Evolutionary conservation across 2,888 invertebrate genomes (phyloP).

Genomic region (Caenorhabditis sp.): DNA sequence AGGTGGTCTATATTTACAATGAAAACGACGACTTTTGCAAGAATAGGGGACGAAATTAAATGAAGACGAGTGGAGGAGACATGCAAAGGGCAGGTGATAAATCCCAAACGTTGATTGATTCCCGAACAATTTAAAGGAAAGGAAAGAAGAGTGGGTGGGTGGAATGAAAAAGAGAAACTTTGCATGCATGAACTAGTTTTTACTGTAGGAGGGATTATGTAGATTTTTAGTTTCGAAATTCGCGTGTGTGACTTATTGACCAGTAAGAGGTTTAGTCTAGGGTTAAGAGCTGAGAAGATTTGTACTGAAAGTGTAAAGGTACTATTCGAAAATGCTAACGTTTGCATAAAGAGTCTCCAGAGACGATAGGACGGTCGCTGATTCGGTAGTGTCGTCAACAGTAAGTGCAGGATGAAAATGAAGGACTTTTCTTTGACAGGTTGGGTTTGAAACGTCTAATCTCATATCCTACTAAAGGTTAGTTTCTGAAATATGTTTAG

Average conservation of each 20-base stretch:
- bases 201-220: constrained; percentile 30
- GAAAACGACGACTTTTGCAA: too few species aligned
- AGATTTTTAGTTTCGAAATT: constrained; percentile 25
- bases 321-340: too few species aligned
- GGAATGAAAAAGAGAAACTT: constrained; percentile 23
- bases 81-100: constrained; percentile 12
- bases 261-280: constrained; percentile 37
- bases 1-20: constrained; percentile 1
- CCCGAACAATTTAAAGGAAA: constrained; percentile 15
- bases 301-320: neutral
- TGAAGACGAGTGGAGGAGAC: constrained; percentile 5
- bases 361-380: too few species aligned
- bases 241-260: constrained; percentile 26
- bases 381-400: too few species aligned
- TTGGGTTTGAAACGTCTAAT: too few species aligned
- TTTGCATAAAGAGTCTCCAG: too few species aligned
- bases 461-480: too few species aligned
- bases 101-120: constrained; percentile 16
- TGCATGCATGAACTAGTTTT: constrained; percentile 30
- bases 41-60: neutral
- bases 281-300: neutral
- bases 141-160: constrained; percentile 7
- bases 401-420: too few species aligned
- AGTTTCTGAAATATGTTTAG: too few species aligned
- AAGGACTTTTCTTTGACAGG: too few species aligned